A percentile compares a stretch with the other conserved stretches of the same genome.
Conservation (phyloP, 2,113 vertebrate genomes). For the Chloroceryle aenea region DNA sequence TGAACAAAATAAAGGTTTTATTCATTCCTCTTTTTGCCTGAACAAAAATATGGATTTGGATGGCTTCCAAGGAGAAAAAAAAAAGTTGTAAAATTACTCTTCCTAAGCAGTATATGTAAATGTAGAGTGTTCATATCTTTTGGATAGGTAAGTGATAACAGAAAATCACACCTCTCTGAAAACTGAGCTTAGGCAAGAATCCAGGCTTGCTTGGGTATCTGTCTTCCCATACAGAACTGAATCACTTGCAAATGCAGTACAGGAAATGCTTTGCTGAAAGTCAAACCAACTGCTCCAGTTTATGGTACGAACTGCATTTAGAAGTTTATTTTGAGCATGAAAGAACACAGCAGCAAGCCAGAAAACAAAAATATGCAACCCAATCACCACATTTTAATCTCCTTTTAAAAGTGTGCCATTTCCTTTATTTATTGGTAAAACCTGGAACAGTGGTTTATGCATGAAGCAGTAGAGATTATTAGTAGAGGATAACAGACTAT, state of each 20-base stretch:
- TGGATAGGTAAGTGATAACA: background rate
- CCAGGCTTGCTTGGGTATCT: background rate
- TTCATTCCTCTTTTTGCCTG: background rate
- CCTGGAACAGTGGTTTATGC: background rate
- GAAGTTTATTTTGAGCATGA: background rate
- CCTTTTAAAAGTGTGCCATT: slow-evolving; percentile 23
- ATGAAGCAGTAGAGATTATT: background rate
- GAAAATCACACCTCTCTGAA: background rate
- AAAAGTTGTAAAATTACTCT: background rate
- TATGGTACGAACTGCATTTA: background rate
- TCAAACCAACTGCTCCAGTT: background rate
- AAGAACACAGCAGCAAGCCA: background rate
- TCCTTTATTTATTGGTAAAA: slow-evolving; percentile 27
- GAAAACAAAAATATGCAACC: background rate
- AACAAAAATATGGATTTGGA: slow-evolving; percentile 32
- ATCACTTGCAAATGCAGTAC: background rate
- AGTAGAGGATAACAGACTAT: background rate
- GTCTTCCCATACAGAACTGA: background rate
- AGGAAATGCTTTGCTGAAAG: background rate
- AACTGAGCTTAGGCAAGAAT: background rate
- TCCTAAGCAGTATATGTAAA: background rate
- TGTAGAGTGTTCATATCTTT: background rate
- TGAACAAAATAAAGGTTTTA: background rate
- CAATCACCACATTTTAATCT: background rate
- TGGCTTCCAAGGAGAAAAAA: slow-evolving; percentile 5